Evolutionary conservation across 2,113 vertebrate genomes (phyloP), one percentile per base, ranked within the genome.

Genomic region (Paradisaea rubra): DNA sequence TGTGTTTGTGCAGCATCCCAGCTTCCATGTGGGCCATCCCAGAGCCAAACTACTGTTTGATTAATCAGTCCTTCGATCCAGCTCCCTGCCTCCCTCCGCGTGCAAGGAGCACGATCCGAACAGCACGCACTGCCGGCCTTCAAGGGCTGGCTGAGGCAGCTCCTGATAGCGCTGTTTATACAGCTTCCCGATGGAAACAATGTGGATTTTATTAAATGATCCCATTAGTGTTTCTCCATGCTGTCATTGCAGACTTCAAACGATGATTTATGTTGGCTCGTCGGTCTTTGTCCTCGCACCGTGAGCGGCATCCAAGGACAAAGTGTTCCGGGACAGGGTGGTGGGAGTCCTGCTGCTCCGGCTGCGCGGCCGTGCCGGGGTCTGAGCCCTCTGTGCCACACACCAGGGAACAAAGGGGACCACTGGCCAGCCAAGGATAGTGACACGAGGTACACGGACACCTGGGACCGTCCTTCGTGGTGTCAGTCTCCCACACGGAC

Each of bases 221-320:
- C 95, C 93, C 90, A 88, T 93, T 95, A 95, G 93, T 86, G 94
- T 94, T 95, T 91, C 95, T 96, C 96, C 89, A 25, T 97, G 96
- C 88, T 96, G 96, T 96, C 96, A 77, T 20, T 96, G 91, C 85
- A 77, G 94, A 95, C 95, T 95, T 96, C 93, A 96, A 95, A 94
- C 85, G 6, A 81, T 96, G 95, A 96, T 97, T 96, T 97, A 95
- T 96, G 93, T 96, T 95, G 95, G 94, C 94, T 97, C 91, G 4
- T 59, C 37, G 93, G 89, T 86, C 95, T 91, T 86, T 94, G 96
- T 97, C 96, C 95, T 95, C 56, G 15, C 94, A 63, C 78, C 6
- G 47, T 9, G 13, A 93, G 89, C 85, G 39, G 91, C 89, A 95
- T 96, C 94, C 95, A 97, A 96, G 94, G 95, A 95, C 95, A 96